Evolutionary conservation across 2,113 vertebrate species (phyloP).

Genomic region (Pteronura brasiliensis): DNA sequence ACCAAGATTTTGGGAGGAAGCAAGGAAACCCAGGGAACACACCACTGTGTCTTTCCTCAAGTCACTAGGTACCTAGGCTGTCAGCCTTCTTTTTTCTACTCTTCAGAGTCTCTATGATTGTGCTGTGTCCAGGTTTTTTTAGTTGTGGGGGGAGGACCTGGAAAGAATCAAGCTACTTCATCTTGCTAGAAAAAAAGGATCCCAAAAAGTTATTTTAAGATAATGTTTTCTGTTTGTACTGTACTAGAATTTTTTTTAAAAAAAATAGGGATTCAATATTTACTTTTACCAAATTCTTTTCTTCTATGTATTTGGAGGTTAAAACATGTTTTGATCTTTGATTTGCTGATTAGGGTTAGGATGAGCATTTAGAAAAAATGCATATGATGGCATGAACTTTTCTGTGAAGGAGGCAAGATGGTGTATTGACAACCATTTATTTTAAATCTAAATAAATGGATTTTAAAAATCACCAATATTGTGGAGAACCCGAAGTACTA

Average conservation of each 20-base stretch:
- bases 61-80: neutral
- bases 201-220: neutral
- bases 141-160: neutral
- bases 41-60: neutral
- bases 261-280: neutral
- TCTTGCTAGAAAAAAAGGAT: neutral
- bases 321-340: neutral
- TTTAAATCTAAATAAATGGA: neutral
- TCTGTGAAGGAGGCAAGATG: neutral
- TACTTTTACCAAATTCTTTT: neutral
- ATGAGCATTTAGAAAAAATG: neutral
- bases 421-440: neutral
- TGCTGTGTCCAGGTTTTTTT: neutral
- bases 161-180: neutral
- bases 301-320: neutral
- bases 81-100: neutral
- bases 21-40: neutral
- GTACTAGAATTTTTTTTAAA: neutral
- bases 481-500: neutral
- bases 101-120: neutral
- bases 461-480: neutral
- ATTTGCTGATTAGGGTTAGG: neutral
- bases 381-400: neutral
- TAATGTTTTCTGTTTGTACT: neutral
- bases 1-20: neutral